A percentile compares a stretch with the other conserved stretches of the same genome.
These are phyloP conservation scores for Tetragonula carbonaria DNA, from an alignment of 2,888 invertebrate genomes.

Conservation along the genomic window DNA sequence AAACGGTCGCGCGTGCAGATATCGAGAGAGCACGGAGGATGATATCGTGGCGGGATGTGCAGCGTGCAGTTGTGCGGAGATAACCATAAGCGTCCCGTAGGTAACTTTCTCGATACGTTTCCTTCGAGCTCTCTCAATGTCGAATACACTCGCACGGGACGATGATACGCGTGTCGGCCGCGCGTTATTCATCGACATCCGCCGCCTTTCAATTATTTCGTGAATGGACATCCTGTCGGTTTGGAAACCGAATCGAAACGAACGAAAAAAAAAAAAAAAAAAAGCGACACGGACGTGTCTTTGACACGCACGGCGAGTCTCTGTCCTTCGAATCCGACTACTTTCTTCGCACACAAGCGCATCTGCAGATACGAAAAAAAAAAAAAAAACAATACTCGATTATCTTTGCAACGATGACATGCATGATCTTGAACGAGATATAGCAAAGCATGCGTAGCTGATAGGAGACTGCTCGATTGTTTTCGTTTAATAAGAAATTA, in stretches of 20 bases:
- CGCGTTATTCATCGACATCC: conserved; percentile 52
- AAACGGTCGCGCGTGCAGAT: not conserved
- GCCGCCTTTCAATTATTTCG: conserved; percentile 65
- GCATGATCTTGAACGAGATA: not conserved
- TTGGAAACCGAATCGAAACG: conserved; percentile 40
- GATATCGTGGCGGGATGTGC: not conserved
- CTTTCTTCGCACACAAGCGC: not conserved
- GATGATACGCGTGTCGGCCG: conserved; percentile 46
- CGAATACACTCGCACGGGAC: not conserved
- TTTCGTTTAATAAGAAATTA: not conserved
- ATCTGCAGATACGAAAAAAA: not conserved
- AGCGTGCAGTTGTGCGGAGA: not conserved
- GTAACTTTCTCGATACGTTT: conserved; percentile 6
- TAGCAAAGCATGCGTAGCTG: not conserved
- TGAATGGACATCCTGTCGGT: conserved; percentile 72
- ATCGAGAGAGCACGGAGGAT: not conserved
- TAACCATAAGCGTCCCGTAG: not conserved
- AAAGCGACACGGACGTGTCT: conserved; percentile 35
- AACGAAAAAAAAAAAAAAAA: conserved; percentile 11
- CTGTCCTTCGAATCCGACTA: conserved; percentile 41
- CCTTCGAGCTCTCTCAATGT: not conserved
- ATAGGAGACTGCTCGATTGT: not conserved
- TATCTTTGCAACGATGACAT: not conserved
- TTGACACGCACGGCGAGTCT: conserved; percentile 17
- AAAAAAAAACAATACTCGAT: not conserved